Percentiles rank a stretch among this genome's conserved stretches.
These are phyloP conservation scores for Leptoteleia sp. DNA, from an alignment of 1,140 invertebrate genomes.

Conservation along the genomic window DNA sequence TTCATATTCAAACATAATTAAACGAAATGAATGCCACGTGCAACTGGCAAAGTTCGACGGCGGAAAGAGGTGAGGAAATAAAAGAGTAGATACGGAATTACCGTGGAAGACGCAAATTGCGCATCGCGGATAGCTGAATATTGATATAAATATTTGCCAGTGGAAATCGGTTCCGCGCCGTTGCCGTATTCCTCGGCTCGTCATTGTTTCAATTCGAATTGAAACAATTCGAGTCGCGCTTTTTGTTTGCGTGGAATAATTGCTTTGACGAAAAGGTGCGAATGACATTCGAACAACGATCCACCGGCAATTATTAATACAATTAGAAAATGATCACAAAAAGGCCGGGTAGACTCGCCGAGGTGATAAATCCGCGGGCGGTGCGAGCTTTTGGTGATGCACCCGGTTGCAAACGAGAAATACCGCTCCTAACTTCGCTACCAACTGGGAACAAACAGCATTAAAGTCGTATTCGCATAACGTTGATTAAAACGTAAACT, in stretches of 20 bases:
- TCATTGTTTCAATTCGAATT: background rate
- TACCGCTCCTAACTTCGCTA: slow-evolving; percentile 8
- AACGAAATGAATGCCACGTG: slow-evolving; percentile 14
- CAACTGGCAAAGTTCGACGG: background rate
- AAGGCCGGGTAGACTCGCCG: slow-evolving; percentile 3
- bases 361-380: background rate
- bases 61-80: too few species aligned
- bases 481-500: slow-evolving; percentile 26
- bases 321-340: slow-evolving; percentile 21
- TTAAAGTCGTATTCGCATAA: slow-evolving; percentile 34
- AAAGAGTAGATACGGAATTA: too few species aligned
- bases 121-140: background rate
- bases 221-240: background rate
- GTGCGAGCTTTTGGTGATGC: background rate
- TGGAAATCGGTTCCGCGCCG: background rate
- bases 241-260: background rate
- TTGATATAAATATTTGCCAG: background rate
- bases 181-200: background rate
- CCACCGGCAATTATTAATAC: slow-evolving; percentile 2
- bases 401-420: slow-evolving; percentile 19
- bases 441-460: slow-evolving; percentile 26
- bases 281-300: background rate
- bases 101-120: too few species aligned
- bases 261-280: background rate
- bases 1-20: slow-evolving; percentile 26